A percentile compares a stretch with the other conserved stretches of the same genome.
Conservation (phyloP, 2,888 invertebrate species). For the Aspidapion aeneum region DNA sequence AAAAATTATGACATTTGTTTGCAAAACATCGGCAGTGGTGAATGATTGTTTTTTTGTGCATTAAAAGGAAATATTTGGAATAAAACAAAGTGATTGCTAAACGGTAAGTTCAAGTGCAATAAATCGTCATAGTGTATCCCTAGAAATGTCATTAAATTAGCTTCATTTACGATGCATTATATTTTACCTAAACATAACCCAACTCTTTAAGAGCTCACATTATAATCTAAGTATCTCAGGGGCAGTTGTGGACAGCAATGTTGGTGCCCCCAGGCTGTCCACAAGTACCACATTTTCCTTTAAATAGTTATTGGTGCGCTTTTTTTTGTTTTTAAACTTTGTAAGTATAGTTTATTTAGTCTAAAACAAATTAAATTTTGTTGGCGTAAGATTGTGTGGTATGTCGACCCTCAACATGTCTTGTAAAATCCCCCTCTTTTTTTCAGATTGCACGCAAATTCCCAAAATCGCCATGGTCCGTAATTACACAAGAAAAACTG, state of each 20-base stretch:
- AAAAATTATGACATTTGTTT: too few relatives aligned
- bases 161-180: not conserved
- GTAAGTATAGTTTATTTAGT: not conserved
- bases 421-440: not conserved
- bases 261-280: too few relatives aligned
- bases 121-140: not conserved
- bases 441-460: not conserved
- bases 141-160: not conserved
- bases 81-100: not conserved
- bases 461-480: not conserved
- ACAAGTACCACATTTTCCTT: not conserved
- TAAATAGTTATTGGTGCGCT: not conserved
- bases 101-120: not conserved
- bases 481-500: not conserved
- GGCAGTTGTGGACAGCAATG: too few relatives aligned
- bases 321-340: not conserved
- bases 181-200: not conserved
- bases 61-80: too few relatives aligned
- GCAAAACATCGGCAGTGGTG: too few relatives aligned
- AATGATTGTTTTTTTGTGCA: too few relatives aligned
- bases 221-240: not conserved
- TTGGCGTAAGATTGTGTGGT: too few relatives aligned
- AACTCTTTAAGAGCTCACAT: not conserved
- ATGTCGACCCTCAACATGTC: too few relatives aligned
- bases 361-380: not conserved